phyloP scores from a whole-genome alignment of 1,140 invertebrate genomes.

The Alviniconcha marisindica region DNA sequence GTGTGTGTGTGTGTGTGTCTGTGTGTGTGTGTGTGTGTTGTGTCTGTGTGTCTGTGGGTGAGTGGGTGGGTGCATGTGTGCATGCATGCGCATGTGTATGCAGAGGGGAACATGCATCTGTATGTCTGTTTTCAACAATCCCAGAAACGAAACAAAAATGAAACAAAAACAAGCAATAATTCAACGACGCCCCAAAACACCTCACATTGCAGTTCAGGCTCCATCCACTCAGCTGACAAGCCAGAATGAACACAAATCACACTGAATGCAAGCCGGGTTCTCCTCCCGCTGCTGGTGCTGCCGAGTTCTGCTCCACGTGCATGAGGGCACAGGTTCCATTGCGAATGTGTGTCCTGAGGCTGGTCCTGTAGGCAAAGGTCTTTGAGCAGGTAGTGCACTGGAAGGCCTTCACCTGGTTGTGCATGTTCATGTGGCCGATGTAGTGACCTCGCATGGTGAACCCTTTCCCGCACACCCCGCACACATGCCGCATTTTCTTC shows the following conservation, averaged over 20 bases:
- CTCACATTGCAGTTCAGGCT: no score
- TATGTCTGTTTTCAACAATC: neutral
- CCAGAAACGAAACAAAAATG: neutral
- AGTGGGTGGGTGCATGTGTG: neutral
- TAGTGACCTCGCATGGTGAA: slow-evolving; percentile 20
- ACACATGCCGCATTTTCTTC: neutral
- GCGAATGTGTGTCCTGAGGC: neutral
- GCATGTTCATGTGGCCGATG: slow-evolving; percentile 27
- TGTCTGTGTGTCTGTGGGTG: neutral
- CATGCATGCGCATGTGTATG: no score
- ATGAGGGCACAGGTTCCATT: neutral
- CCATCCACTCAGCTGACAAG: no score
- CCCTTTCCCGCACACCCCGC: slow-evolving; percentile 5
- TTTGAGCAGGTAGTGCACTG: neutral
- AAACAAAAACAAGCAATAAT: neutral
- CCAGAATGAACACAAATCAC: no score
- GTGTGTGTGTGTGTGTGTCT: neutral
- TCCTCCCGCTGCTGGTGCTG: no score
- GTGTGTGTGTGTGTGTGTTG: slow-evolving; percentile 11
- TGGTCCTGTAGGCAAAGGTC: slow-evolving; percentile 9
- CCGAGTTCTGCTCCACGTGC: no score
- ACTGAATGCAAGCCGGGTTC: no score
- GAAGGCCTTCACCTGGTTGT: slow-evolving; percentile 16
- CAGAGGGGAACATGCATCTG: no score
- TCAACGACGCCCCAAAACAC: no score